Percentiles rank a stretch among this genome's conserved stretches.
phyloP scores from a whole-genome alignment of 2,113 vertebrate genomes.

The Nettapus auritus region DNA sequence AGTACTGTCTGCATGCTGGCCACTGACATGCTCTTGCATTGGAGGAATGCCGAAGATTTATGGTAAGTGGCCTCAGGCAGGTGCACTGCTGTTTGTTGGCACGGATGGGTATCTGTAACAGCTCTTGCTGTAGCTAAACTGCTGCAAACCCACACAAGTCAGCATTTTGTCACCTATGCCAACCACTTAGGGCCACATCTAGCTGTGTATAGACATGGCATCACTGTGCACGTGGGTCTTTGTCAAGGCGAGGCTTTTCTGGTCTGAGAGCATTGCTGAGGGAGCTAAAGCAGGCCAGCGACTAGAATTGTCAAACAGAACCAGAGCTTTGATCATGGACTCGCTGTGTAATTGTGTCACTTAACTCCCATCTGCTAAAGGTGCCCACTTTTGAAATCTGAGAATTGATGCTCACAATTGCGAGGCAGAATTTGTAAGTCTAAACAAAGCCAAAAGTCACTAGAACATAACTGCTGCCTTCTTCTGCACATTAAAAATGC shows the following conservation, averaged over 20 bases:
- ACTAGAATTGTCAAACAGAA: not conserved
- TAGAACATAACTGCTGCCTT: not conserved
- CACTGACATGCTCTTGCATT: not conserved
- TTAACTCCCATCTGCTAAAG: not conserved
- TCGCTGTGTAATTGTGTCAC: not conserved
- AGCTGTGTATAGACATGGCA: not conserved
- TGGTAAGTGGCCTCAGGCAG: not conserved
- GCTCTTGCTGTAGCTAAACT: not conserved
- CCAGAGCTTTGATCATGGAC: not conserved
- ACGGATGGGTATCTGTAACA: not conserved
- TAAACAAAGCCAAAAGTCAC: not conserved
- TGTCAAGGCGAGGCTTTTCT: not conserved
- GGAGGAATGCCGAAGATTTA: not conserved
- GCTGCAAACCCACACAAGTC: not conserved
- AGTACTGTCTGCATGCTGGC: too few species aligned
- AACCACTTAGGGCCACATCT: not conserved
- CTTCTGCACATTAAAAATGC: not conserved
- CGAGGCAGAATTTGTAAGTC: not conserved
- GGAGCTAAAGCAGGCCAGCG: not conserved
- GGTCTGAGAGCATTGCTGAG: not conserved
- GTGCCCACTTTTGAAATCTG: not conserved
- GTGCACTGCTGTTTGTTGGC: not conserved
- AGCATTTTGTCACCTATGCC: not conserved
- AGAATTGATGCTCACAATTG: not conserved
- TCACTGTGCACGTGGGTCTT: not conserved